phyloP scores from a whole-genome alignment of 2,797 vertebrate species.

The Esox lucius region DNA sequence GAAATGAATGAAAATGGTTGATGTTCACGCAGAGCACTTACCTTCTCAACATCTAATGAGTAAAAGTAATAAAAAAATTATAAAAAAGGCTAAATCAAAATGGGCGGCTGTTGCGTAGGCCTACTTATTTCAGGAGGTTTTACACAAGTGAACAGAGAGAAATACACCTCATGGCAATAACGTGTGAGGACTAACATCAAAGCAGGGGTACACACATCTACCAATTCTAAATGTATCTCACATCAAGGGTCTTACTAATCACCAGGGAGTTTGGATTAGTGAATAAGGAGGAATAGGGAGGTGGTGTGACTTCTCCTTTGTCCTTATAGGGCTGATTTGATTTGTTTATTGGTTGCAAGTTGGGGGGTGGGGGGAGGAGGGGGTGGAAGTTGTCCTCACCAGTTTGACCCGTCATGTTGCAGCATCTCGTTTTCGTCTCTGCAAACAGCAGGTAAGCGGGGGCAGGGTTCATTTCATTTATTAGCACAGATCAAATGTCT shows the following conservation, averaged over 20 bases:
- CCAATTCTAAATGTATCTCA: constrained; percentile 50
- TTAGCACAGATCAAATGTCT: constrained; percentile 47
- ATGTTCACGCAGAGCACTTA: constrained; percentile 3
- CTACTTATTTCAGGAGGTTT: constrained; percentile 50
- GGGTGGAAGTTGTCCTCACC: constrained; percentile 73
- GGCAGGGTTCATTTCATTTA: constrained; percentile 62
- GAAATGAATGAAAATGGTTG: neutral
- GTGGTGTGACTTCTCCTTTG: constrained; percentile 48
- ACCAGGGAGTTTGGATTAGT: constrained; percentile 44
- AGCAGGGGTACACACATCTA: constrained; percentile 20
- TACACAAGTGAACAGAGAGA: constrained; percentile 54
- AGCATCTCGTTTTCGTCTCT: constrained; percentile 74
- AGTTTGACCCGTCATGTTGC: constrained; percentile 74
- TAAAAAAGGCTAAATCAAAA: constrained; percentile 28
- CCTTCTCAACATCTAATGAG: constrained; percentile 13
- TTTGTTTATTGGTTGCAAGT: constrained; percentile 59
- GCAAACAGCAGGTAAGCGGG: constrained; percentile 65
- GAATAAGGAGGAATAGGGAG: constrained; percentile 23
- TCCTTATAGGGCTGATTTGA: constrained; percentile 50
- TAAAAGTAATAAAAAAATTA: constrained; percentile 30
- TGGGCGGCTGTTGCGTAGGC: constrained; percentile 57
- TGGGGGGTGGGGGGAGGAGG: constrained; percentile 38
- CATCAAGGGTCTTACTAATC: constrained; percentile 55
- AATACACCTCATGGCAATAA: constrained; percentile 37
- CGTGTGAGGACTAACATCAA: constrained; percentile 58